Percentiles rank a stretch among this genome's conserved stretches.
These are phyloP conservation scores for Palaemon carinicauda DNA, from an alignment of 1,140 invertebrate genomes.

Conservation along the genomic window DNA sequence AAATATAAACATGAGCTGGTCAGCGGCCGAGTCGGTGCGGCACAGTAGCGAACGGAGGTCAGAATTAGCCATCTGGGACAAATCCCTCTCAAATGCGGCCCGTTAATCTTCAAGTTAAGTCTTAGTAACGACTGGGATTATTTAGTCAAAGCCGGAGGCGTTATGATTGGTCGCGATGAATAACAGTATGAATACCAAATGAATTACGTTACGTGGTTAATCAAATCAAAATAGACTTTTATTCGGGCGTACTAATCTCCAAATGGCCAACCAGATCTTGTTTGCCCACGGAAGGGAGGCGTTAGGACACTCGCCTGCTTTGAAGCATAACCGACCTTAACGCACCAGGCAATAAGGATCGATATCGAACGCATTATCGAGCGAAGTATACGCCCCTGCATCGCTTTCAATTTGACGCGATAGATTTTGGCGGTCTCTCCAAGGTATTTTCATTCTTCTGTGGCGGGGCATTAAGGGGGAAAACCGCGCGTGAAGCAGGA, in stretches of 20 bases:
- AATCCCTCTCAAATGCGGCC: neutral
- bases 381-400: neutral
- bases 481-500: neutral
- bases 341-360: neutral
- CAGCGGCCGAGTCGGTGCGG: too few species aligned
- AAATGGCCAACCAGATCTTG: slow-evolving; percentile 40
- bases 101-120: neutral
- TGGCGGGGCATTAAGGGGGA: neutral
- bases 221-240: slow-evolving; percentile 57
- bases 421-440: slow-evolving; percentile 25
- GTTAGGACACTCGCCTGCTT: neutral
- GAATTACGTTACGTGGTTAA: slow-evolving; percentile 50
- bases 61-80: slow-evolving; percentile 1
- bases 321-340: neutral
- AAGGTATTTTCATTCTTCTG: slow-evolving; percentile 12
- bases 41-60: neutral
- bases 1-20: too few species aligned
- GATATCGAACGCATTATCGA: neutral
- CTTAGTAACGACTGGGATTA: neutral
- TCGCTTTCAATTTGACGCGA: slow-evolving; percentile 30
- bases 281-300: neutral
- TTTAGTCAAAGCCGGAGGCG: neutral
- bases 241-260: slow-evolving; percentile 42
- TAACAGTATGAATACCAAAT: slow-evolving; percentile 47
- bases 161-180: slow-evolving; percentile 32